These are phyloP conservation scores for Muscicapa comitata DNA, from an alignment of 2,797 vertebrate genomes.

Conservation along the genomic window DNA sequence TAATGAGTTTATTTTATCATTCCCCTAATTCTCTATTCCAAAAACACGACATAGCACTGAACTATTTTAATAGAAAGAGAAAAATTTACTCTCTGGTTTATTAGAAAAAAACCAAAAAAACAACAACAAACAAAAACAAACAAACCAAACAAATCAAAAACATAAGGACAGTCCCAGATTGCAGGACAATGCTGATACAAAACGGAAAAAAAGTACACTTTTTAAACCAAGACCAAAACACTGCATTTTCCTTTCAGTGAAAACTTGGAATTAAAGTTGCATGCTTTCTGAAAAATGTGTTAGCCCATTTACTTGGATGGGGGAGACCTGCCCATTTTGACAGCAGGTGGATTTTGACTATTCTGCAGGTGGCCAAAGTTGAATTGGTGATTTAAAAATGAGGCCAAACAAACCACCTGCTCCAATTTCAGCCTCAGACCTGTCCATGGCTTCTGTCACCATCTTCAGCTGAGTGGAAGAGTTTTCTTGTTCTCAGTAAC, in stretches of 20 bases:
- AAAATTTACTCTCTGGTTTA: neutral
- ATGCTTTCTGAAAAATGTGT: neutral
- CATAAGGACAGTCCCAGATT: neutral
- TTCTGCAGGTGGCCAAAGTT: neutral
- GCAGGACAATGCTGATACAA: neutral
- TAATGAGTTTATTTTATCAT: neutral
- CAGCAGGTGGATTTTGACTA: rapidly evolving
- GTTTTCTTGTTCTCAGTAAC: neutral
- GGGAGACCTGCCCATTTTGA: neutral
- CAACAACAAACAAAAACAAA: neutral
- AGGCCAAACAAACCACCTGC: neutral
- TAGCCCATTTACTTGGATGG: neutral
- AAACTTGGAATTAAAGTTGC: neutral
- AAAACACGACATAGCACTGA: neutral
- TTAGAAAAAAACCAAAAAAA: neutral
- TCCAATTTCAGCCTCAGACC: neutral
- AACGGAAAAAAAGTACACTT: neutral
- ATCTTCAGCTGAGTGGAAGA: neutral
- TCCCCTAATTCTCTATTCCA: neutral
- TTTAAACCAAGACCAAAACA: neutral
- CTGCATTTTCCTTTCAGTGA: neutral
- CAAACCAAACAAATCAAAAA: neutral
- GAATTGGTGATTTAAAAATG: neutral
- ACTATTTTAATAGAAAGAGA: neutral
- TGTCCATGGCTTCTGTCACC: neutral